Percentiles rank a stretch among this genome's conserved stretches.
Conservation (phyloP, 2,888 invertebrate genomes). For the Eutolmus rufibarbis region DNA sequence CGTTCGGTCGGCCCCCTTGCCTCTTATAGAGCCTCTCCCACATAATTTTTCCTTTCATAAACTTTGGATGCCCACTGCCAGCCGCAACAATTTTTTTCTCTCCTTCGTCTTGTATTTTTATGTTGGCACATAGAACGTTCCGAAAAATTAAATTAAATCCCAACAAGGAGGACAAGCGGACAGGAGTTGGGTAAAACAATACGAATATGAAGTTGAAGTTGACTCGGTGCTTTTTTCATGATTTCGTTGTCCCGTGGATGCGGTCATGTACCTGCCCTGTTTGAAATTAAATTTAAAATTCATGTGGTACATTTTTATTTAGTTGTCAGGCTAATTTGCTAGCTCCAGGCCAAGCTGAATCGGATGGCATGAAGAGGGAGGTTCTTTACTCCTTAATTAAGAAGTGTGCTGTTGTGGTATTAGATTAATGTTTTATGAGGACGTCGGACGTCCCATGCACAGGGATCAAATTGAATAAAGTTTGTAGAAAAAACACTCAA, state of each 20-base stretch:
- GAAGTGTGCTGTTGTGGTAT: background rate
- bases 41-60: slow-evolving; percentile 42
- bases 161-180: slow-evolving; percentile 17
- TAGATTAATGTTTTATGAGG: background rate
- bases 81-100: background rate
- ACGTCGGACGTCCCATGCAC: background rate
- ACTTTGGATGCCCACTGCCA: slow-evolving; percentile 30
- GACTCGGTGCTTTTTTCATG: background rate
- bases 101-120: slow-evolving; percentile 25
- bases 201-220: background rate
- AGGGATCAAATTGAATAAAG: background rate
- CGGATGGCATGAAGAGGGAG: background rate
- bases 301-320: slow-evolving; percentile 17
- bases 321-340: slow-evolving; percentile 20
- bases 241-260: slow-evolving; percentile 4
- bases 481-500: background rate
- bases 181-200: slow-evolving; percentile 1
- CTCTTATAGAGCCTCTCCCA: slow-evolving; percentile 4
- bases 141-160: slow-evolving; percentile 47
- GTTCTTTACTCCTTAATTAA: background rate
- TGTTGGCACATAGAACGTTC: slow-evolving; percentile 36
- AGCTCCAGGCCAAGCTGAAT: background rate
- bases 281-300: slow-evolving; percentile 27
- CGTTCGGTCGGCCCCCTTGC: background rate
- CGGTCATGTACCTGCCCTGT: slow-evolving; percentile 7